These are phyloP conservation scores for Bombus confusus DNA, from an alignment of 1,140 invertebrate species.

Conservation along the genomic window DNA sequence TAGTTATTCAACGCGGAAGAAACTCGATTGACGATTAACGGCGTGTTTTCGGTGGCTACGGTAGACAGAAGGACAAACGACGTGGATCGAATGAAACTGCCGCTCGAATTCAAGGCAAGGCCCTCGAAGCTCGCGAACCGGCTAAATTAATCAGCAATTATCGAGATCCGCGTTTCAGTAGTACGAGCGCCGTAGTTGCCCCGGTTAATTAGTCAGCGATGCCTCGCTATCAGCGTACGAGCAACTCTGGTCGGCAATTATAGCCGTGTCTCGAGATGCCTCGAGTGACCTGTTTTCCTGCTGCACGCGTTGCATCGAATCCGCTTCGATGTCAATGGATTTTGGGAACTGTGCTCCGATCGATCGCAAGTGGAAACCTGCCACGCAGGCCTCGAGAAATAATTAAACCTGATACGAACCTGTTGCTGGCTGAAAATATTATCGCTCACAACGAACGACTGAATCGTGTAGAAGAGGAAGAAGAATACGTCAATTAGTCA, in stretches of 20 bases:
- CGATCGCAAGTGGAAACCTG: neutral
- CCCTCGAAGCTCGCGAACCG: neutral
- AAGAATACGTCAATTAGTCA: too few species aligned
- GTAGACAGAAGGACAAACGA: neutral
- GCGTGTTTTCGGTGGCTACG: neutral
- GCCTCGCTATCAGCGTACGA: neutral
- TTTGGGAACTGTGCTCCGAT: neutral
- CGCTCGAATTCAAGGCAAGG: neutral
- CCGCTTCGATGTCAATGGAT: neutral
- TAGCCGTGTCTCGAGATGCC: constrained; percentile 4
- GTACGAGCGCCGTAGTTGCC: neutral
- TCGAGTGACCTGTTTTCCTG: constrained; percentile 21
- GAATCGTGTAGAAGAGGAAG: too few species aligned
- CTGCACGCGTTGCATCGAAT: neutral
- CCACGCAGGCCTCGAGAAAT: neutral
- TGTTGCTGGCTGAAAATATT: neutral
- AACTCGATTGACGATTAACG: neutral
- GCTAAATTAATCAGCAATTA: constrained; percentile 40
- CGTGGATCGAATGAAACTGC: neutral
- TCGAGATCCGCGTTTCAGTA: constrained; percentile 17
- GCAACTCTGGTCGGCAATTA: constrained; percentile 26
- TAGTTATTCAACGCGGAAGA: neutral
- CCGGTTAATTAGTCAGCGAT: constrained; percentile 34
- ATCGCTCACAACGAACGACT: neutral
- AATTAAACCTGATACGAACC: neutral